These are phyloP conservation scores for Hafferia zeledoni DNA, from an alignment of 2,797 vertebrate species.

Conservation along the genomic window DNA sequence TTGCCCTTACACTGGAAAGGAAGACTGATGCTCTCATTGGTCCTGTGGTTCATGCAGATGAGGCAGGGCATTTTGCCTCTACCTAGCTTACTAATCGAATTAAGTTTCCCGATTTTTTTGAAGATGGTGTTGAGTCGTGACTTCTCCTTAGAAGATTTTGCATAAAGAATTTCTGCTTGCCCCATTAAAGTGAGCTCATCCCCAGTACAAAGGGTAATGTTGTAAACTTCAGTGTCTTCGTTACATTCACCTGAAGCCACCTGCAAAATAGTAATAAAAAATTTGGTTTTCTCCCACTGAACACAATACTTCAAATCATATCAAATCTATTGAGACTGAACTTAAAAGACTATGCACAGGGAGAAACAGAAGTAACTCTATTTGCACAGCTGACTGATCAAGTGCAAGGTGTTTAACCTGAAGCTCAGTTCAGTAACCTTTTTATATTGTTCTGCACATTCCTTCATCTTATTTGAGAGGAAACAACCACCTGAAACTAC, in stretches of 20 bases:
- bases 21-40: conserved; percentile 98
- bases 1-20: conserved; percentile 97
- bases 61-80: conserved; percentile 98
- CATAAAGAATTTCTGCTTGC: conserved; percentile 97
- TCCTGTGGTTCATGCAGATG: conserved; percentile 99
- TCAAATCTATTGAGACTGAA: neutral
- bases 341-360: neutral
- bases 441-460: neutral
- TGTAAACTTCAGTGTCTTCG: conserved; percentile 97
- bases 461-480: neutral
- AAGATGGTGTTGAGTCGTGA: conserved; percentile 97
- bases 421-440: neutral
- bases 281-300: neutral
- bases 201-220: conserved; percentile 93
- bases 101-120: conserved; percentile 95
- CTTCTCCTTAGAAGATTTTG: conserved; percentile 94
- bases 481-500: neutral
- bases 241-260: conserved; percentile 98
- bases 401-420: neutral
- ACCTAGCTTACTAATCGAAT: conserved; percentile 93
- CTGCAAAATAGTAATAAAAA: conserved; percentile 72
- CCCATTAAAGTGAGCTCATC: conserved; percentile 98
- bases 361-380: neutral
- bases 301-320: neutral
- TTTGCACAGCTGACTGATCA: neutral